These are phyloP conservation scores for Cephus sareptanus DNA, from an alignment of 2,888 invertebrate species.

Conservation along the genomic window DNA sequence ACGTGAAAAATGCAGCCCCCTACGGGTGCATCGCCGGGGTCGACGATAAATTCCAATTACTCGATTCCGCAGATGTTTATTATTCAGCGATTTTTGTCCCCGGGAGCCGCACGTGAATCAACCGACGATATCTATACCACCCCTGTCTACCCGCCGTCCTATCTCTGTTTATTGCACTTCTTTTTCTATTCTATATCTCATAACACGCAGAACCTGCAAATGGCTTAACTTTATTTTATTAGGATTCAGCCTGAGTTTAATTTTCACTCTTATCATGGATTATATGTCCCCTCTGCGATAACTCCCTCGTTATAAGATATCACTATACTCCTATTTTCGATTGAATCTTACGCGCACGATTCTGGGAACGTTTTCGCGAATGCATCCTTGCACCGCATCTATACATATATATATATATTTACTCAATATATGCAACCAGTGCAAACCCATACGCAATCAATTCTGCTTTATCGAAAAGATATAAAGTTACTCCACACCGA, in stretches of 20 bases:
- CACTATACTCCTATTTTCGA: neutral
- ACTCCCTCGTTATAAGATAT: neutral
- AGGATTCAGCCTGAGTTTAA: neutral
- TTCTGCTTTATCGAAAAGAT: neutral
- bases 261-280: neutral
- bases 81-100: conserved; percentile 3
- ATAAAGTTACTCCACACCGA: neutral
- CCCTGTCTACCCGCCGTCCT: neutral
- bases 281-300: neutral
- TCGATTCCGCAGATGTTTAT: neutral
- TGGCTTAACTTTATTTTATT: neutral
- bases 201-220: neutral
- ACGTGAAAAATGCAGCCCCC: conserved; percentile 1
- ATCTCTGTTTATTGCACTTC: neutral
- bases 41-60: conserved; percentile 4
- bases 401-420: neutral
- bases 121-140: neutral
- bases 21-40: neutral
- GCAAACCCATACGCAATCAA: neutral
- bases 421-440: neutral
- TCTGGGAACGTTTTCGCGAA: neutral
- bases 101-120: neutral
- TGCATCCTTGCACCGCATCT: neutral
- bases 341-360: neutral
- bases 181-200: neutral